Base-by-base conservation (phyloP, 2,888 invertebrate species). In the Clivina fossor region DNA sequence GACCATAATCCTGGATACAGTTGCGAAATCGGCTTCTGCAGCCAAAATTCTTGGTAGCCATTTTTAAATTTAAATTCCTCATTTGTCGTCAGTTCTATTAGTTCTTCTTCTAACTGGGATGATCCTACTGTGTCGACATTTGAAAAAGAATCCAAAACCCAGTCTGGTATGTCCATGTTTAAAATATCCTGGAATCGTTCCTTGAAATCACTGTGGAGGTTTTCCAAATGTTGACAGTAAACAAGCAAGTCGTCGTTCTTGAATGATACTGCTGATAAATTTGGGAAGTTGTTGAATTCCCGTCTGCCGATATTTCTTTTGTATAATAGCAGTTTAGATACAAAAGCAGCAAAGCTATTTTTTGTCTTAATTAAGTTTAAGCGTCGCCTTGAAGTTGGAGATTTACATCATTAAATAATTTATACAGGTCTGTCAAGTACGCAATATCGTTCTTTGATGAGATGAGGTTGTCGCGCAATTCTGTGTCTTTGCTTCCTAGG, bases 401-500 rank as follows among this genome's bases (percentile, higher is more conserved):
- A 64, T 68, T 60, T 13, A 15, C 13, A 4, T 56, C 48, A 49
- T 61, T 61, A 48, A 63, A 64, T 58, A 61, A 62, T 63, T 62
- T 65, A 62, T 59, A 69, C 47, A 66, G 60, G 58, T 68, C 65
- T 59, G 64, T 66, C 61, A 66, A 56, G 62, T 67, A 67, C 8
- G 65, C 66, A 19, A 66, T 66, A 62, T 68, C 64, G 63, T 63
- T 67, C 56, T 66, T 65, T 59, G 58, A 64, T 57, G 48, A 61
- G n/a, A 66, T 67, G 56, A 66, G 59, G 30, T 66, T 68, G 51
- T 63, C 51, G 58, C 58, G 61, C 63, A 69, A 60, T 61, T 63
- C 61, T 59, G 59, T 61, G 40, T 66, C 63, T 67, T 64, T 65
- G 41, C 22, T 66, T 63, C 66, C 64, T 44, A 66, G 59, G 61